These are phyloP conservation scores for Chloroclystis v-ata DNA, from an alignment of 2,888 invertebrate genomes.

Conservation along the genomic window DNA sequence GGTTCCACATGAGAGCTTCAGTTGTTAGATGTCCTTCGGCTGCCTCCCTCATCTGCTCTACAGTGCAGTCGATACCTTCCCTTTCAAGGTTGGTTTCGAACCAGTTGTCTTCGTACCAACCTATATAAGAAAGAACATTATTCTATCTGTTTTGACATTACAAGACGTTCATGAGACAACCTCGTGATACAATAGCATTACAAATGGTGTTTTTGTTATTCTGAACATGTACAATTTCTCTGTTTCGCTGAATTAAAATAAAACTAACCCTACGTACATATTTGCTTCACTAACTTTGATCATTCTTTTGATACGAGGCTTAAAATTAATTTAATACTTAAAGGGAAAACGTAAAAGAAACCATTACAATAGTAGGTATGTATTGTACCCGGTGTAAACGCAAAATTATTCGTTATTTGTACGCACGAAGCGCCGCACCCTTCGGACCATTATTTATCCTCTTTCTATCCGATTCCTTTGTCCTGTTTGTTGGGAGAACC, in stretches of 20 bases:
- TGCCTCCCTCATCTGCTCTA: slow-evolving; percentile 94
- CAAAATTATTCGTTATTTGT: slow-evolving; percentile 36
- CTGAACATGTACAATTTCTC: too few species aligned
- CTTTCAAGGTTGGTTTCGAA: slow-evolving; percentile 91
- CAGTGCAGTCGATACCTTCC: slow-evolving; percentile 94
- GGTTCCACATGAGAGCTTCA: slow-evolving; percentile 99
- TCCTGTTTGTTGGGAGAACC: slow-evolving; percentile 54
- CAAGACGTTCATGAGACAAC: too few species aligned
- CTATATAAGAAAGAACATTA: slow-evolving; percentile 51
- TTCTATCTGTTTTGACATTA: too few species aligned
- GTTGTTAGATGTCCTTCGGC: slow-evolving; percentile 99
- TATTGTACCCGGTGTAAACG: slow-evolving; percentile 27
- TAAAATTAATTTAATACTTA: too few species aligned
- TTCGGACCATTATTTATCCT: slow-evolving; percentile 55
- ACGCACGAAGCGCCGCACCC: slow-evolving; percentile 35
- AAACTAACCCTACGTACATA: too few species aligned
- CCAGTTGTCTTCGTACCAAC: slow-evolving; percentile 99
- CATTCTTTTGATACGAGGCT: too few species aligned
- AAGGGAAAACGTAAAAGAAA: too few species aligned
- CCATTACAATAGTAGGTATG: slow-evolving; percentile 16
- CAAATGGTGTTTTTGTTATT: too few species aligned
- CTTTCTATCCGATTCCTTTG: slow-evolving; percentile 58
- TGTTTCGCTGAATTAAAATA: too few species aligned
- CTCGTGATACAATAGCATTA: too few species aligned
- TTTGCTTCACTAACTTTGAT: too few species aligned